Percentiles rank a stretch among this genome's conserved stretches.
Conservation (phyloP, 1,140 invertebrate genomes). For the Lethrus apterus region DNA sequence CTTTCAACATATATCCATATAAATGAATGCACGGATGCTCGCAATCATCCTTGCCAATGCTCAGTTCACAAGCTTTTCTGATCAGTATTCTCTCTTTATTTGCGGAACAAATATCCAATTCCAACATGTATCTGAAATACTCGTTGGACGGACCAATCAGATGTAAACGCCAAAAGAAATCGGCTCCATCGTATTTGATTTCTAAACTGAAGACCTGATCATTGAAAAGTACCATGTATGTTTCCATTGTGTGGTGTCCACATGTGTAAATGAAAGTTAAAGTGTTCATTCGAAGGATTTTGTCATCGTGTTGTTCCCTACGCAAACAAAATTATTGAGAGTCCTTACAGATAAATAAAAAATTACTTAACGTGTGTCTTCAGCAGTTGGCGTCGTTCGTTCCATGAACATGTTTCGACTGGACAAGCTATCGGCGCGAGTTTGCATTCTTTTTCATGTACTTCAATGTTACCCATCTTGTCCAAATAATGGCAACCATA, state of each 20-base stretch:
- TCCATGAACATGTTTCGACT: slow-evolving; percentile 20
- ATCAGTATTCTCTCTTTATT: slow-evolving; percentile 1
- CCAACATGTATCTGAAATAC: slow-evolving; percentile 14
- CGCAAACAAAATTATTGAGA: no score
- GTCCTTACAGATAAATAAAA: no score
- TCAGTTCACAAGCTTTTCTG: background rate
- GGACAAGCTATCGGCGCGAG: slow-evolving; percentile 20
- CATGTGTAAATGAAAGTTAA: slow-evolving; percentile 16
- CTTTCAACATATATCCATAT: no score
- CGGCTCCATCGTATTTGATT: slow-evolving; percentile 10
- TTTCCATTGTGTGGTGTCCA: background rate
- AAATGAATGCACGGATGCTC: no score
- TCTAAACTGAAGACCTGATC: slow-evolving; percentile 19
- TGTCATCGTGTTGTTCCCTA: slow-evolving; percentile 17
- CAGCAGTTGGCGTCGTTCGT: slow-evolving; percentile 8
- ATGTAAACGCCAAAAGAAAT: slow-evolving; percentile 18
- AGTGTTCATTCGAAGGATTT: slow-evolving; percentile 20
- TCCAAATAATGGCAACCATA: slow-evolving; percentile 18
- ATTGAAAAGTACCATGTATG: slow-evolving; percentile 17
- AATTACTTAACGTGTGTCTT: slow-evolving; percentile 20
- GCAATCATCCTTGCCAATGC: no score
- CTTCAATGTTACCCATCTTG: slow-evolving; percentile 15
- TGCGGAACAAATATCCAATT: slow-evolving; percentile 17
- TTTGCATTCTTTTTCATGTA: slow-evolving; percentile 22
- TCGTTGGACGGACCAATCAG: slow-evolving; percentile 5